A percentile compares a stretch with the other conserved stretches of the same genome.
Evolutionary conservation across 2,113 vertebrate genomes (phyloP).

Genomic region (Rhinogobius similis): DNA sequence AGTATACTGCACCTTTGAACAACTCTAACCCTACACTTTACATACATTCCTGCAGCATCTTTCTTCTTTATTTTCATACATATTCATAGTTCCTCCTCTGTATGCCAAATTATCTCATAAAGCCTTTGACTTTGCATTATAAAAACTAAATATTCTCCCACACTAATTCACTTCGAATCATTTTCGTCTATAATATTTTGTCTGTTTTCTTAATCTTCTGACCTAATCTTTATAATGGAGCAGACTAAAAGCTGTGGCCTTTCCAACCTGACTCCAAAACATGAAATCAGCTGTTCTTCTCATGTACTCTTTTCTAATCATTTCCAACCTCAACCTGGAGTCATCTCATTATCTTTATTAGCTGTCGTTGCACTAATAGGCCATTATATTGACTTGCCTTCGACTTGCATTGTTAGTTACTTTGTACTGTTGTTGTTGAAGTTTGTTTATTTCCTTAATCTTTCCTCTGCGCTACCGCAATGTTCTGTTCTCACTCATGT

Average conservation of each 20-base stretch:
- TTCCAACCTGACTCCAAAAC: background rate
- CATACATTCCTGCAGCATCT: too few relatives aligned
- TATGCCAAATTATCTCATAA: background rate
- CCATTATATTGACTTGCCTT: background rate
- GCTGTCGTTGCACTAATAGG: background rate
- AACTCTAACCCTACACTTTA: too few relatives aligned
- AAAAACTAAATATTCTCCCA: too few relatives aligned
- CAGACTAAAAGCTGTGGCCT: too few relatives aligned
- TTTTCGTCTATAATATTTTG: too few relatives aligned
- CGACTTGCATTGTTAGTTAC: background rate
- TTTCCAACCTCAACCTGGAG: background rate
- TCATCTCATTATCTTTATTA: background rate
- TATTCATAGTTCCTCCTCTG: background rate
- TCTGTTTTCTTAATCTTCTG: too few relatives aligned
- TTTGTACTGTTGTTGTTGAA: background rate
- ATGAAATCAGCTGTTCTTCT: background rate
- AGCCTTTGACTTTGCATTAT: background rate
- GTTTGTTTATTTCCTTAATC: conserved; percentile 12
- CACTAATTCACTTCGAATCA: background rate
- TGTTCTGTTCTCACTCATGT: conserved; percentile 13
- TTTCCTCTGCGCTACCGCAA: conserved; percentile 1
- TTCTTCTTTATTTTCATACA: background rate
- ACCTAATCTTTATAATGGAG: too few relatives aligned
- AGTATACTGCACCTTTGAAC: too few relatives aligned
- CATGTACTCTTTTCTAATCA: background rate